Evolutionary conservation across 2,797 vertebrate genomes (phyloP).

Genomic region (Nyctalus aviator): DNA sequence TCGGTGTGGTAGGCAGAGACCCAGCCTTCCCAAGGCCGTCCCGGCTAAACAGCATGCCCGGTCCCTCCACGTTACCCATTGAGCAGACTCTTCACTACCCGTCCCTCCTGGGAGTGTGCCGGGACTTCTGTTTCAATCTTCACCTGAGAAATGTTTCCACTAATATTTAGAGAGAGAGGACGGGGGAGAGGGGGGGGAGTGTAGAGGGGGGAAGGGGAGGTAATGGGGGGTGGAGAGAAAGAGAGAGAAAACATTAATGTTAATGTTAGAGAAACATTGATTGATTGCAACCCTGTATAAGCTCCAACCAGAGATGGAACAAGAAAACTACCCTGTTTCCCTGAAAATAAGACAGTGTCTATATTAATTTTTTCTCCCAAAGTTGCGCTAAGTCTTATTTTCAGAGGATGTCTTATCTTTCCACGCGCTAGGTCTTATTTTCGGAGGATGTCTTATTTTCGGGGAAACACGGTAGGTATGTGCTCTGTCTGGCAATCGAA

Average conservation of each 20-base stretch:
- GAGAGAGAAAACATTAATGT: neutral
- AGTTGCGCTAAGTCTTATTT: no score
- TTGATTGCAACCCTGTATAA: neutral
- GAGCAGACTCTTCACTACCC: neutral
- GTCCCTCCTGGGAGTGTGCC: neutral
- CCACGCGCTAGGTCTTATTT: no score
- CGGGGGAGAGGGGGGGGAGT: accelerated
- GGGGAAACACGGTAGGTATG: neutral
- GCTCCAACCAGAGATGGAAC: neutral
- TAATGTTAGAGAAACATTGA: neutral
- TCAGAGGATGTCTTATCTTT: no score
- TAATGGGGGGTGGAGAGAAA: no score
- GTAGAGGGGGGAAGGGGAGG: no score
- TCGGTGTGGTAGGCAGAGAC: neutral
- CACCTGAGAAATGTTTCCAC: neutral
- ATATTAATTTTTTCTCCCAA: no score
- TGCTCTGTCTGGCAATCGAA: neutral
- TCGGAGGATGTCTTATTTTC: no score
- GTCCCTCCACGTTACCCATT: neutral
- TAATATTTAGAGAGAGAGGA: neutral
- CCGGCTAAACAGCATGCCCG: neutral
- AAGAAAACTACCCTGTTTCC: neutral
- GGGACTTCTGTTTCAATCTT: neutral
- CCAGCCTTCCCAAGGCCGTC: neutral
- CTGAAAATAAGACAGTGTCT: no score